phyloP scores from a whole-genome alignment of 30 jellyfish, hydroid and myxozoan species.

The Aurelia aurita complex sp. Pacific region DNA sequence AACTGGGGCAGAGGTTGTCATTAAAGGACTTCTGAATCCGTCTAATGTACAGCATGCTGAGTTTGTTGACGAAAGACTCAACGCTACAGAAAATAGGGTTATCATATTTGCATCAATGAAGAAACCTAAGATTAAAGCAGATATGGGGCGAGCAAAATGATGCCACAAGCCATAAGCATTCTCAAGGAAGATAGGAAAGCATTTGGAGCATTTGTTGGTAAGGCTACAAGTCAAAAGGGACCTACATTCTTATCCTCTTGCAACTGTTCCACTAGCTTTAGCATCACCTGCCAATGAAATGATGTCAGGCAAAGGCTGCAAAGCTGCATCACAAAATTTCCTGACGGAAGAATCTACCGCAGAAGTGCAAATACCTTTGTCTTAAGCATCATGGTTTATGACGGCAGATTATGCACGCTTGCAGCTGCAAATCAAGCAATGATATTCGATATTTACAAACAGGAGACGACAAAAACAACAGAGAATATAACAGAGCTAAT shows the following conservation, averaged over 20 bases:
- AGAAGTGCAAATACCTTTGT: background rate
- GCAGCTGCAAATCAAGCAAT: background rate
- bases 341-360: constrained; percentile 47
- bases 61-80: constrained; percentile 46
- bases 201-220: constrained; percentile 52
- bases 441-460: constrained; percentile 9
- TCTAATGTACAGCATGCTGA: background rate
- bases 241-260: constrained; percentile 28
- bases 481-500: constrained; percentile 14
- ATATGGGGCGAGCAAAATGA: constrained; percentile 1
- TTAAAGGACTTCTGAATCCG: constrained; percentile 10
- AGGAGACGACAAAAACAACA: background rate
- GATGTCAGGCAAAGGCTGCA: constrained; percentile 49
- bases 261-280: constrained; percentile 60
- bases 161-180: background rate
- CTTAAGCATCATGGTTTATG: background rate
- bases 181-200: constrained; percentile 45
- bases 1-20: constrained; percentile 7
- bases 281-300: constrained; percentile 35
- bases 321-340: too few relatives aligned
- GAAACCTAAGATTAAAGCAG: constrained; percentile 18
- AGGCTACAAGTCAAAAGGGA: constrained; percentile 43
- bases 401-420: constrained; percentile 26
- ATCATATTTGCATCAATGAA: background rate
- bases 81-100: constrained; percentile 9